phyloP scores from a whole-genome alignment of 2,113 vertebrate species.

The Ascaphus truei region DNA sequence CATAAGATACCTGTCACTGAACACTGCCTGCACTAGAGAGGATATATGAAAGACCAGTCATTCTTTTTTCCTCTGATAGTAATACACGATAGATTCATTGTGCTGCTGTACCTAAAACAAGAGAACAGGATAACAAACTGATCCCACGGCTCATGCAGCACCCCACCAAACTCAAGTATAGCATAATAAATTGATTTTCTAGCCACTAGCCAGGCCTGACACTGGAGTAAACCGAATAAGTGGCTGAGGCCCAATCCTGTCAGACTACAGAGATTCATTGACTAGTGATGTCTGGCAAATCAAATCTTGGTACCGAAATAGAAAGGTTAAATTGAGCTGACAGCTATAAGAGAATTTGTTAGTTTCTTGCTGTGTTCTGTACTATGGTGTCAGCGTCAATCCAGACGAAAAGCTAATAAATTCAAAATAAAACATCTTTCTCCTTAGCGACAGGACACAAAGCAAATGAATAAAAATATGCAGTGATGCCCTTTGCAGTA shows the following conservation, averaged over 20 bases:
- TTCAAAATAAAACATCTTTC: not conserved
- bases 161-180: no score
- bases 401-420: not conserved
- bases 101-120: no score
- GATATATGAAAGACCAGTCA: not conserved
- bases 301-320: no score
- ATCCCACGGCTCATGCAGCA: no score
- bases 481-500: not conserved
- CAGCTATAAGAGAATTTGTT: not conserved
- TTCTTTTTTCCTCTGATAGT: not conserved
- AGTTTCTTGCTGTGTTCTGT: not conserved
- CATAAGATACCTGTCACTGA: not conserved
- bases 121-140: no score
- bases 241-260: no score
- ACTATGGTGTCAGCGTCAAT: not conserved
- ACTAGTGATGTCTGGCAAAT: no score
- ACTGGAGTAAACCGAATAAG: no score
- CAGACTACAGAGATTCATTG: no score
- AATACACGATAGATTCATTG: not conserved
- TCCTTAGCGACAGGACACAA: not conserved
- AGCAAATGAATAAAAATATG: not conserved
- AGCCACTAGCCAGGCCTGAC: no score
- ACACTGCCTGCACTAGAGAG: not conserved
- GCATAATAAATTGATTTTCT: no score
- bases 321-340: not conserved